Evolutionary conservation across 2,113 vertebrate species (phyloP).

Genomic region (Salvelinus sp.): DNA sequence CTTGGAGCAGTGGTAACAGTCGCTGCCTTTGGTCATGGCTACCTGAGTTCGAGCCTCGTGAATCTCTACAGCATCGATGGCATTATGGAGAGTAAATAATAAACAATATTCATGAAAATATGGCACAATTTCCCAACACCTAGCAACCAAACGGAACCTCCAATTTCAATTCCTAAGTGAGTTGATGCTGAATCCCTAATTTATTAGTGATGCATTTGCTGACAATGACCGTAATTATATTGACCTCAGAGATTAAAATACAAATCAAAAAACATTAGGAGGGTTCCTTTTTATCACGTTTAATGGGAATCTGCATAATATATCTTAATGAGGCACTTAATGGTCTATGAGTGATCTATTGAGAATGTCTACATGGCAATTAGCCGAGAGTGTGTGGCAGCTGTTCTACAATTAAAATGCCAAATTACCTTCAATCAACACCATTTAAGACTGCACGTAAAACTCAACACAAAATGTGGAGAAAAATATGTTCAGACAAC

Average conservation of each 20-base stretch:
- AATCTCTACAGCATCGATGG: too few species aligned
- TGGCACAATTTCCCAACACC: too few species aligned
- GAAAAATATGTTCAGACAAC: constrained; percentile 73
- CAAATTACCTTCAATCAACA: constrained; percentile 81
- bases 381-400: constrained; percentile 73
- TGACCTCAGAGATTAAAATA: constrained; percentile 71
- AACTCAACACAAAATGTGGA: constrained; percentile 72
- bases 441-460: constrained; percentile 75
- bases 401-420: constrained; percentile 79
- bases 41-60: too few species aligned
- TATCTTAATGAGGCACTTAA: constrained; percentile 70
- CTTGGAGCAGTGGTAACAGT: too few species aligned
- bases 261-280: constrained; percentile 65
- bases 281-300: constrained; percentile 58
- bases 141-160: too few species aligned
- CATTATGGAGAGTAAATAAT: too few species aligned
- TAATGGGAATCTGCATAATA: constrained; percentile 62
- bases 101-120: too few species aligned
- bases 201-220: constrained; percentile 58
- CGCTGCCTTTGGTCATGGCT: too few species aligned
- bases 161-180: constrained; percentile 27
- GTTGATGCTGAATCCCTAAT: constrained; percentile 17
- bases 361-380: constrained; percentile 77
- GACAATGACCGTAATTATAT: constrained; percentile 70
- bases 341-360: constrained; percentile 70